Percentiles rank a stretch among this genome's conserved stretches.
phyloP scores from a whole-genome alignment of 2,113 vertebrate genomes.

The Melanostigma gelatinosum region DNA sequence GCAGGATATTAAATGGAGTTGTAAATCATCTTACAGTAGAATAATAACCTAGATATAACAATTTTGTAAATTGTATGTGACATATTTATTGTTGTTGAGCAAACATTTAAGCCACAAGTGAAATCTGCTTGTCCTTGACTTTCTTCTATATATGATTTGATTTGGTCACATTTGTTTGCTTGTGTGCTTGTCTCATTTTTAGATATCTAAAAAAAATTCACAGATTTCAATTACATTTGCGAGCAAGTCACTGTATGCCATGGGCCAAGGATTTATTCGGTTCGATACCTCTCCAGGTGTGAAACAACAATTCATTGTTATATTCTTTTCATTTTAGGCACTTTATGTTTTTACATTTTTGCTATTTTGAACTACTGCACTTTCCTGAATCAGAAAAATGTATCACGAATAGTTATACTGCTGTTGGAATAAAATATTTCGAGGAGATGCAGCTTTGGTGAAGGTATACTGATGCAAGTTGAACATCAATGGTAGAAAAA shows the following conservation, averaged over 20 bases:
- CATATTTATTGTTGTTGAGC: not conserved
- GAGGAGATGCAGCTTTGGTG: too few relatives aligned
- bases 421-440: too few relatives aligned
- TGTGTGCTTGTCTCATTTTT: not conserved
- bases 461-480: not conserved
- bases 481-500: not conserved
- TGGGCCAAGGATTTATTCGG: not conserved
- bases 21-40: conserved; percentile 25
- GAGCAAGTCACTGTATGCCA: not conserved
- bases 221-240: not conserved
- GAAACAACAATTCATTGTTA: not conserved
- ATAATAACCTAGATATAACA: conserved; percentile 15
- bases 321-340: not conserved
- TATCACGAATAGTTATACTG: not conserved
- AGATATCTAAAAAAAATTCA: not conserved
- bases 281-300: not conserved
- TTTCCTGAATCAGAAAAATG: not conserved
- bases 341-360: not conserved
- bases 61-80: conserved; percentile 21
- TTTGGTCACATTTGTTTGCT: conserved; percentile 7
- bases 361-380: not conserved
- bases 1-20: not conserved
- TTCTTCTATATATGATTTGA: not conserved
- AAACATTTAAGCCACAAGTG: conserved; percentile 11
- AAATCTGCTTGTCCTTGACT: conserved; percentile 8